Conservation (phyloP, 2,113 vertebrate species). For the Syngnathus floridae region DNA sequence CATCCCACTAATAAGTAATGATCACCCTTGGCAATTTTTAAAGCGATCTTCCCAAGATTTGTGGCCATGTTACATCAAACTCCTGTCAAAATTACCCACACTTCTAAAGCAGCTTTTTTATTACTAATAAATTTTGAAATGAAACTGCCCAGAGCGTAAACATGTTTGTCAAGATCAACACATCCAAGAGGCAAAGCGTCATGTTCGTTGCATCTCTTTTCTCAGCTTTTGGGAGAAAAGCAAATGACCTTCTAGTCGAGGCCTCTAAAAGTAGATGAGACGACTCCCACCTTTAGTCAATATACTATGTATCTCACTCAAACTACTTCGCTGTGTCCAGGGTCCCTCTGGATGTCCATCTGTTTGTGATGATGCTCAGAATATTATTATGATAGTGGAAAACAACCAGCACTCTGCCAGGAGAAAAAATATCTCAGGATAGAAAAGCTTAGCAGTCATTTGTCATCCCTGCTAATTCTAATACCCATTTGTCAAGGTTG, state of each 20-base stretch:
- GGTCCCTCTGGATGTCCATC: conserved; percentile 17
- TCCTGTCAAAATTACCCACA: conserved; percentile 36
- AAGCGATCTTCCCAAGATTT: conserved; percentile 20
- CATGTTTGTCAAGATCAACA: conserved; percentile 54
- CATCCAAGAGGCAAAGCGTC: conserved; percentile 42
- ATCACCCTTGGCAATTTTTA: conserved; percentile 22
- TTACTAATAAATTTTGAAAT: conserved; percentile 51
- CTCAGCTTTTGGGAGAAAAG: conserved; percentile 51
- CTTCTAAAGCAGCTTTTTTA: conserved; percentile 33
- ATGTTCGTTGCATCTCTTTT: conserved; percentile 42
- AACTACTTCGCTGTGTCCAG: conserved; percentile 19
- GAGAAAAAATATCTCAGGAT: conserved; percentile 28
- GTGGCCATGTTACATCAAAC: conserved; percentile 34
- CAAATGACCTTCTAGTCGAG: conserved; percentile 38
- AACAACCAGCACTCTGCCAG: conserved; percentile 25
- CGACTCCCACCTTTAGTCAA: conserved; percentile 38
- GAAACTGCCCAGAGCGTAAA: conserved; percentile 54
- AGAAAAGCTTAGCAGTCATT: conserved; percentile 11
- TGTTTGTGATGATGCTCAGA: conserved; percentile 25
- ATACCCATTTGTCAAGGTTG: conserved; percentile 14
- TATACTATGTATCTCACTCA: conserved; percentile 37
- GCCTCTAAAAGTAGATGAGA: conserved; percentile 57
- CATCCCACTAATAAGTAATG: conserved; percentile 5
- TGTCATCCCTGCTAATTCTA: conserved; percentile 33
- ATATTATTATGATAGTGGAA: conserved; percentile 35